Percentiles rank a stretch among this genome's conserved stretches.
These are phyloP conservation scores for Zaprionus vittiger DNA, from an alignment of 1,140 invertebrate genomes.

Conservation along the genomic window DNA sequence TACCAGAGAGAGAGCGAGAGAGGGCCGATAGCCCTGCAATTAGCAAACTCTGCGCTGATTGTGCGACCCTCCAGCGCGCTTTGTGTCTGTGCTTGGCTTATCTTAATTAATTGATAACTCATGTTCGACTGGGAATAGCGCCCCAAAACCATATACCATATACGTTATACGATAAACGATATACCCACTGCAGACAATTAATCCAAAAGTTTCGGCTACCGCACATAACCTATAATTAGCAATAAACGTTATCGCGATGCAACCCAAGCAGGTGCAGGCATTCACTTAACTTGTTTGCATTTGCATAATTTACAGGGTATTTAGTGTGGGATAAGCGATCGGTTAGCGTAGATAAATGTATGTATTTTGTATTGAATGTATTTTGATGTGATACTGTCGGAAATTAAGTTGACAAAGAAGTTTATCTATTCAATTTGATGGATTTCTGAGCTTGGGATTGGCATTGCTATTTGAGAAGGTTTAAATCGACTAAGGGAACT, in stretches of 20 bases:
- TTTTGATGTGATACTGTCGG: neutral
- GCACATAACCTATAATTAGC: constrained; percentile 28
- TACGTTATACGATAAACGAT: neutral
- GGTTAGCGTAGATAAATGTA: neutral
- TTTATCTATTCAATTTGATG: neutral
- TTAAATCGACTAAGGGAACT: too few species aligned
- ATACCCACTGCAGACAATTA: neutral
- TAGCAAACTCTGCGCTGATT: constrained; percentile 12
- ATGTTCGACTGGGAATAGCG: neutral
- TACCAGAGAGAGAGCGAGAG: too few species aligned
- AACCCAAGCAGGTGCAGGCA: constrained; percentile 1
- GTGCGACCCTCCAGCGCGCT: constrained; percentile 1
- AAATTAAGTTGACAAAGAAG: neutral
- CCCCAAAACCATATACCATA: neutral
- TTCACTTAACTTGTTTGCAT: neutral
- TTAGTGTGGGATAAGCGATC: neutral
- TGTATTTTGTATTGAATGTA: neutral
- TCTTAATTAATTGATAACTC: constrained; percentile 10
- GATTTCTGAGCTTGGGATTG: neutral
- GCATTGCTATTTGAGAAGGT: too few species aligned
- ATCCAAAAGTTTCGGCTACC: constrained; percentile 28
- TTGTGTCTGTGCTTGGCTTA: neutral
- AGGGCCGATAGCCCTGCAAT: neutral
- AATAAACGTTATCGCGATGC: constrained; percentile 34
- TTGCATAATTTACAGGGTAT: constrained; percentile 9